Conservation (phyloP, 2,888 invertebrate species). For the Polydesmus complanatus region DNA sequence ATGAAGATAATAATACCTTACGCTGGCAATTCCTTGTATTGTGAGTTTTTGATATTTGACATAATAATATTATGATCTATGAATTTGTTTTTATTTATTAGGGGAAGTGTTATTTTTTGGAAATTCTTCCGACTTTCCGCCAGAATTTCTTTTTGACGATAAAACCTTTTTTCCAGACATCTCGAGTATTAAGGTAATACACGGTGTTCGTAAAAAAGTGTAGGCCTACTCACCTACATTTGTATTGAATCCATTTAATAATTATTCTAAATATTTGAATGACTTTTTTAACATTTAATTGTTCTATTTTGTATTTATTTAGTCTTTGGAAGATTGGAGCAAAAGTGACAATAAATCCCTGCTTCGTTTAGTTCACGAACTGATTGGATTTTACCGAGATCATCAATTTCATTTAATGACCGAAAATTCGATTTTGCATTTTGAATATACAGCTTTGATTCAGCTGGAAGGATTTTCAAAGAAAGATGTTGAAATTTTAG, state of each 20-base stretch:
- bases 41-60: not conserved
- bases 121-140: conserved; percentile 48
- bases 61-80: not conserved
- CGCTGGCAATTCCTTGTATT: conserved; percentile 49
- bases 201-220: not conserved
- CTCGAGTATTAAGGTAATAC: conserved; percentile 30
- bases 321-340: conserved; percentile 46
- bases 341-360: conserved; percentile 44
- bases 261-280: too few species aligned
- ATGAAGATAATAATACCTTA: conserved; percentile 53
- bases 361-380: conserved; percentile 45
- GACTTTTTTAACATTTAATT: too few species aligned
- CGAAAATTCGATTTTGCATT: conserved; percentile 40
- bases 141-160: conserved; percentile 60
- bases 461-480: conserved; percentile 40
- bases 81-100: conserved; percentile 20
- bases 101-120: conserved; percentile 56
- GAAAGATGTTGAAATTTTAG: conserved; percentile 50
- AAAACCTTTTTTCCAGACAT: conserved; percentile 47
- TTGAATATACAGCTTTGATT: conserved; percentile 50
- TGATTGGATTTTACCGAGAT: conserved; percentile 45
- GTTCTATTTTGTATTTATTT: too few species aligned
- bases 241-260: too few species aligned
- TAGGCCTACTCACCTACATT: conserved; percentile 28
- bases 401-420: conserved; percentile 42